Conservation (phyloP, 2,797 vertebrate species). For the Poeciliopsis turneri region DNA sequence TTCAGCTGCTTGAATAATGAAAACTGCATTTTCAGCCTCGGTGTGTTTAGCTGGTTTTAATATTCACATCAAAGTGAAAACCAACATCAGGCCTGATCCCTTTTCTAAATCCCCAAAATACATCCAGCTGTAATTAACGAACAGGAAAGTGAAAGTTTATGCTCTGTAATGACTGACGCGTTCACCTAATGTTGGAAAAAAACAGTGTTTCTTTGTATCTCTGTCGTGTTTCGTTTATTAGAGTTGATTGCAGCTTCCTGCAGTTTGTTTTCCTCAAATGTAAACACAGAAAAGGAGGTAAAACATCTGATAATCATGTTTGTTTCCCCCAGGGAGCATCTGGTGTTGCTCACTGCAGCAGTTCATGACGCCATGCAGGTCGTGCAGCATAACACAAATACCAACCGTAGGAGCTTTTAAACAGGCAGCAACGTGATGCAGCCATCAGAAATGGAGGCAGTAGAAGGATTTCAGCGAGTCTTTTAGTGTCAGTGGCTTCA, state of each 20-base stretch:
- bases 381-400: slow-evolving; percentile 32
- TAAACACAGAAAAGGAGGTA: neutral
- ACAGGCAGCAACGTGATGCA: slow-evolving; percentile 6
- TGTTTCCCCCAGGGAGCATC: neutral
- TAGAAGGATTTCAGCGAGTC: neutral
- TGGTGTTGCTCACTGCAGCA: neutral
- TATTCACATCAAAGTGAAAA: neutral
- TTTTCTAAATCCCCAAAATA: neutral
- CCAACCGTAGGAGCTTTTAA: neutral
- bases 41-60: neutral
- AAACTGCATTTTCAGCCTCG: neutral
- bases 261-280: neutral
- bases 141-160: neutral
- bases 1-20: neutral
- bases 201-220: neutral
- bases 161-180: neutral
- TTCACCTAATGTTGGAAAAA: neutral
- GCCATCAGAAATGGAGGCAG: neutral
- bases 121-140: neutral
- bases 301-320: neutral
- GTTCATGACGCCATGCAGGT: slow-evolving; percentile 10
- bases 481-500: neutral
- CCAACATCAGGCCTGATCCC: neutral
- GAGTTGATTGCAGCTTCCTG: neutral
- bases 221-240: neutral